These are phyloP conservation scores for Polyommatus icarus DNA, from an alignment of 2,888 invertebrate species.

Conservation along the genomic window DNA sequence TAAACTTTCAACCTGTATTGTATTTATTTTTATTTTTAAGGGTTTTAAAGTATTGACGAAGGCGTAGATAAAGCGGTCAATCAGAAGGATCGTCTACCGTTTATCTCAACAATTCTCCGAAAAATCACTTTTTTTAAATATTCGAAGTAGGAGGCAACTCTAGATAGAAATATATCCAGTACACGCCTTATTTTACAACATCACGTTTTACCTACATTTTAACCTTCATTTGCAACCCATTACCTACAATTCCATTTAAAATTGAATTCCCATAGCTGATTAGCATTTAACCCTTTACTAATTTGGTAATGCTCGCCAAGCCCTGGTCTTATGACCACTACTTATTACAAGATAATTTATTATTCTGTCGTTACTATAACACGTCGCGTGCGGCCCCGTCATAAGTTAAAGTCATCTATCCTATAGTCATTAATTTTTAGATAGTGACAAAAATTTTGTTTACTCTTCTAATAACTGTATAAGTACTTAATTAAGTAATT, in stretches of 20 bases:
- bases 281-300: conserved; percentile 62
- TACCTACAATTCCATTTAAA: conserved; percentile 12
- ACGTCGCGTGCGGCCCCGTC: conserved; percentile 69
- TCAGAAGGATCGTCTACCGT: no score
- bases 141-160: no score
- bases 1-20: no score
- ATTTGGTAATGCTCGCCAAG: conserved; percentile 68
- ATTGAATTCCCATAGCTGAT: conserved; percentile 19
- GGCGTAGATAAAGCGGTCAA: no score
- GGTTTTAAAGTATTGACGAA: no score
- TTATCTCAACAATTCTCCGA: no score
- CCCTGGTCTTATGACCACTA: conserved; percentile 64
- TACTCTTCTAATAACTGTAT: conserved; percentile 54
- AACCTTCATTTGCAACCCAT: background rate
- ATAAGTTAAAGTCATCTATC: conserved; percentile 69
- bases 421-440: conserved; percentile 69
- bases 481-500: conserved; percentile 61
- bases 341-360: conserved; percentile 79
- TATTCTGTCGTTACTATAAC: conserved; percentile 77
- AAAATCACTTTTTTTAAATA: no score
- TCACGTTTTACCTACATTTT: background rate
- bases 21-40: no score
- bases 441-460: conserved; percentile 80
- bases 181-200: background rate
- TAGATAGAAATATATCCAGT: background rate